Evolutionary conservation across 1,140 invertebrate species (phyloP).

Genomic region (Nixonia krombeini): DNA sequence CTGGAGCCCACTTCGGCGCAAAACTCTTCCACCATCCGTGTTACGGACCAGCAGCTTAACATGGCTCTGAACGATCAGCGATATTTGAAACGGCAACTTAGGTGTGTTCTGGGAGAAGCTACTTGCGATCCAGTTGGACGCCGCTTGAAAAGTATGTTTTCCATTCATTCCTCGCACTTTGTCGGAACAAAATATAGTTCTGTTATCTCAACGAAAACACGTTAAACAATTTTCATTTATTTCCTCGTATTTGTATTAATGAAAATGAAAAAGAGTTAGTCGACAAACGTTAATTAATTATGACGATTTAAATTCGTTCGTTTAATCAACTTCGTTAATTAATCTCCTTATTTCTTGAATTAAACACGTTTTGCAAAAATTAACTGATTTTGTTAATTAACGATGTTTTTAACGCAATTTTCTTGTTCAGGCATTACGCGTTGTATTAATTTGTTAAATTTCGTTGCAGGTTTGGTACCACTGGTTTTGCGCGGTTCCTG

Average conservation of each 20-base stretch:
- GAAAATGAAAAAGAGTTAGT: too few species aligned
- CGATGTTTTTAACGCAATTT: too few species aligned
- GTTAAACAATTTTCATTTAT: too few species aligned
- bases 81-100: constrained; percentile 79
- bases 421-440: neutral
- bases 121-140: constrained; percentile 80
- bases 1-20: constrained; percentile 30
- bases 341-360: too few species aligned
- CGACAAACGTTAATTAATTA: too few species aligned
- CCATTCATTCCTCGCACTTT: neutral
- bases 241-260: too few species aligned
- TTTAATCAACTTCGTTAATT: too few species aligned
- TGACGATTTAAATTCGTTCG: too few species aligned
- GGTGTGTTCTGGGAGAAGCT: constrained; percentile 80
- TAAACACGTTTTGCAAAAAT: too few species aligned
- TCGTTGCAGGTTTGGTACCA: constrained; percentile 77
- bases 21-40: constrained; percentile 59
- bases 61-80: constrained; percentile 78
- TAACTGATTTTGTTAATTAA: too few species aligned
- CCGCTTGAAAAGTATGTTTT: constrained; percentile 81
- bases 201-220: too few species aligned
- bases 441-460: neutral
- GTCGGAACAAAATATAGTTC: too few species aligned
- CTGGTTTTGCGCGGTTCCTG: constrained; percentile 78
- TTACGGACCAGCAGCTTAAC: constrained; percentile 77